These are phyloP conservation scores for Steinernema khuongi DNA, from an alignment of 1,140 invertebrate species.

Conservation along the genomic window DNA sequence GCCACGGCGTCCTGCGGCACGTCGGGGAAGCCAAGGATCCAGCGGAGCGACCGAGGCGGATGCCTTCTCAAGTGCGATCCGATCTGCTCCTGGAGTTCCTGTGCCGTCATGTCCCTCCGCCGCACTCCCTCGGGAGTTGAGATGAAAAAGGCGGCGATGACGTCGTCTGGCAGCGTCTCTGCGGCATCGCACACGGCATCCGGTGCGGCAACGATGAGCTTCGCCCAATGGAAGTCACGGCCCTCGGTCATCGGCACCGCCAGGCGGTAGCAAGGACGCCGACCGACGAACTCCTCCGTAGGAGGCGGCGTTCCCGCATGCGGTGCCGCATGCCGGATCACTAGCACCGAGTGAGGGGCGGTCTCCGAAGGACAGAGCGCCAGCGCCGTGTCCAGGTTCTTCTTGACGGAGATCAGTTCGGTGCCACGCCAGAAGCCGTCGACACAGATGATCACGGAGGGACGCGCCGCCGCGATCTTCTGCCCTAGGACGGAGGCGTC, in stretches of 20 bases:
- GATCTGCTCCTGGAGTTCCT: background rate
- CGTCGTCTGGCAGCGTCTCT: background rate
- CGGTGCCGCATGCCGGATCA: constrained; percentile 29
- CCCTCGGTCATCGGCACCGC: constrained; percentile 7
- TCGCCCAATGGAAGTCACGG: constrained; percentile 24
- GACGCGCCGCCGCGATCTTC: background rate
- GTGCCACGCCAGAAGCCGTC: constrained; percentile 32
- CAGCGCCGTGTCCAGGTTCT: constrained; percentile 12
- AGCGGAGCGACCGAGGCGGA: background rate
- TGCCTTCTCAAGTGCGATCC: background rate
- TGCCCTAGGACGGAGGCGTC: background rate
- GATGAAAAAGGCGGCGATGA: background rate
- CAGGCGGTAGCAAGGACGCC: constrained; percentile 25
- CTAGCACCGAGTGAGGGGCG: background rate
- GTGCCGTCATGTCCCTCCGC: background rate
- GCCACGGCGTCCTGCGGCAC: background rate
- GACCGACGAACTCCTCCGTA: constrained; percentile 19
- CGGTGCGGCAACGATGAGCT: constrained; percentile 7
- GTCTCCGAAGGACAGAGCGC: background rate
- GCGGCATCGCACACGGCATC: background rate
- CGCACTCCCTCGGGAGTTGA: background rate
- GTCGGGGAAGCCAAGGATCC: background rate
- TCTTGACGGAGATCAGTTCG: constrained; percentile 18
- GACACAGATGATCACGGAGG: constrained; percentile 25
- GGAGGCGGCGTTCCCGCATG: constrained; percentile 31